Evolutionary conservation across 2,888 invertebrate genomes (phyloP).

Genomic region (Clitarchus hookeri): DNA sequence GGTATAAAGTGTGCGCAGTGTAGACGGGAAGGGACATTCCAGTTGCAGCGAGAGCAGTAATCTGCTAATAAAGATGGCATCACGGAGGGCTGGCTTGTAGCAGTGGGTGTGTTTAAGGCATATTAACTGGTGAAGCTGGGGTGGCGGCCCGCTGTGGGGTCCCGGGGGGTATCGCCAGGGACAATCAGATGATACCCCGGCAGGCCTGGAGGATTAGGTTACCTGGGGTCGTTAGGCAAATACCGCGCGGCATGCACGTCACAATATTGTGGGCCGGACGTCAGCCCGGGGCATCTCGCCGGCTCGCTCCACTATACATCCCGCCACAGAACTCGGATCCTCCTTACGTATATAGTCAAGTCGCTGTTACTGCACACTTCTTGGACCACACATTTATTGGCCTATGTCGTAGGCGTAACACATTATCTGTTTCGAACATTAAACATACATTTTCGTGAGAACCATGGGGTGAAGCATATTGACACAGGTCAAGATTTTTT

Average conservation of each 20-base stretch:
- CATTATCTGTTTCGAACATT: too few relatives aligned
- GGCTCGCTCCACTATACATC: not conserved
- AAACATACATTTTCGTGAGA: too few relatives aligned
- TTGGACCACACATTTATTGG: too few relatives aligned
- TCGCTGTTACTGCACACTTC: too few relatives aligned
- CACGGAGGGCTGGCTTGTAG: not conserved
- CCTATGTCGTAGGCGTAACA: too few relatives aligned
- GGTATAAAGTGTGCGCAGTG: not conserved
- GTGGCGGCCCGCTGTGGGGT: not conserved
- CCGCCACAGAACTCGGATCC: not conserved
- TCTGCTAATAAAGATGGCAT: not conserved
- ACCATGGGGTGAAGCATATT: too few relatives aligned
- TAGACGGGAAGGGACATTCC: not conserved
- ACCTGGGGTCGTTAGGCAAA: slow-evolving; percentile 2
- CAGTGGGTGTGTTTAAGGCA: not conserved
- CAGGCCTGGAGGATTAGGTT: not conserved
- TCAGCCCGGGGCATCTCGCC: too few relatives aligned
- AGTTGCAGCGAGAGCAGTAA: not conserved
- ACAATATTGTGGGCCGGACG: not conserved
- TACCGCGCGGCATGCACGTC: not conserved
- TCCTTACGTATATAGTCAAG: too few relatives aligned
- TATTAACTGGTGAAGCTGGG: not conserved
- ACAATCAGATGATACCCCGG: not conserved
- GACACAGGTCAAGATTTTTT: too few relatives aligned
- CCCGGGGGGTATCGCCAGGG: not conserved